Percentiles rank a stretch among this genome's conserved stretches.
phyloP scores from a whole-genome alignment of 2,888 invertebrate species.

The Leucania comma region DNA sequence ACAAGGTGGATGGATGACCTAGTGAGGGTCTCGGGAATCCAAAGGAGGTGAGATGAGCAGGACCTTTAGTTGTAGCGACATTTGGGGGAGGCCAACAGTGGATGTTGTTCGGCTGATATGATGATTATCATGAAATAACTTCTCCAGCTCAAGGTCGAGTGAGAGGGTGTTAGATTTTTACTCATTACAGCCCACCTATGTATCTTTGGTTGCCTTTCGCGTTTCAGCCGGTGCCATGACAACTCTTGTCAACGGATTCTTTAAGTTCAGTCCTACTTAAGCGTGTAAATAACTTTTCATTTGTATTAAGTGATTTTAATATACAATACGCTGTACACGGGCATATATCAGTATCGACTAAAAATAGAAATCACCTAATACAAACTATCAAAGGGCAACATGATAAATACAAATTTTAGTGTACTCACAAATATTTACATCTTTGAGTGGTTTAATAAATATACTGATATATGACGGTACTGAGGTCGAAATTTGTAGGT shows the following conservation, averaged over 20 bases:
- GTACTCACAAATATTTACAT: slow-evolving; percentile 49
- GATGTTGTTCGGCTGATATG: too few species aligned
- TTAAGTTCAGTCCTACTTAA: slow-evolving; percentile 16
- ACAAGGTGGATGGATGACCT: too few species aligned
- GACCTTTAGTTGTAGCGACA: too few species aligned
- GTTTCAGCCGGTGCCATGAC: too few species aligned
- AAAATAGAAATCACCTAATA: slow-evolving; percentile 37
- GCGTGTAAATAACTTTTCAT: slow-evolving; percentile 16
- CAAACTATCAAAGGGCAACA: slow-evolving; percentile 40
- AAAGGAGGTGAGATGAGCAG: too few species aligned
- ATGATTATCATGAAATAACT: too few species aligned
- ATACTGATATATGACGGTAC: slow-evolving; percentile 13
- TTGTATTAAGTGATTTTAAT: slow-evolving; percentile 14
- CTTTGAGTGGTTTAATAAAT: slow-evolving; percentile 43
- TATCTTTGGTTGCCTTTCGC: too few species aligned
- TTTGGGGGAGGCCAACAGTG: too few species aligned
- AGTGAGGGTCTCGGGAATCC: too few species aligned
- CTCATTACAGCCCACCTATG: too few species aligned
- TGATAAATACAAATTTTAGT: slow-evolving; percentile 41
- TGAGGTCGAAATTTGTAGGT: slow-evolving; percentile 4
- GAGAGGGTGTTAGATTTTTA: too few species aligned
- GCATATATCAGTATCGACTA: slow-evolving; percentile 18
- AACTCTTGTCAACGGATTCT: slow-evolving; percentile 7
- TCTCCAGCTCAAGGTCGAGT: too few species aligned
- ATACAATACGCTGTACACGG: not conserved